Evolutionary conservation across 2,113 vertebrate genomes (phyloP), one percentile per base, ranked within the genome.

Genomic region (Corythaeola cristata): DNA sequence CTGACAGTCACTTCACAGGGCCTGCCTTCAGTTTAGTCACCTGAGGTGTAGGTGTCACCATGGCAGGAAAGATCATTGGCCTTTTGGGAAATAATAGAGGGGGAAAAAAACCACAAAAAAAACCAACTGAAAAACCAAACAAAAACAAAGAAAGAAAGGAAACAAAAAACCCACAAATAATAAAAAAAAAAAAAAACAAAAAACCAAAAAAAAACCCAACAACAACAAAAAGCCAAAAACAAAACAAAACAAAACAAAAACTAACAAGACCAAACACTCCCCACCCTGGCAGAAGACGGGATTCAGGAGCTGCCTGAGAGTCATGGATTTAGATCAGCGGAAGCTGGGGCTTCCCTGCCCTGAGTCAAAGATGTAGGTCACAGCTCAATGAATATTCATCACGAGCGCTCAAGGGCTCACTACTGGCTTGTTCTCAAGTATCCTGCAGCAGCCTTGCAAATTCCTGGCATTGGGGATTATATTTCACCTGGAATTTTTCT

Each of bases 261-360:
- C 41, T 5, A 10, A 44, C 41, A 44, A 13, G 14, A 1, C 32
- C 13, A 44, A 76, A 21, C 7, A 3, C 32, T 53, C 28, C 22
- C 5, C 20, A 6, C 37, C 12, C 12, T 53, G 21, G 52, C 7
- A 3, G 30, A 35, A 33, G 49, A 47, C 18, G 17, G 33, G 6
- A 16, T 55, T 86, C 30, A 35, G 66, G 44, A 58, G 44, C 28
- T 52, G 16, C 56, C 11, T 12, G 37, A 12, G 44, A 16, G 11
- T 39, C 1, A 2, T n/a, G 44, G 39, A 15, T 49, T 39, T 53
- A 12, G 8, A 23, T 37, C 22, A 35, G 28, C 56, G 1, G 0
- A 56, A 63, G 17, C 44, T 35, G 68, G 26, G 26, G 12, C 30
- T 55, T 82, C 45, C 11, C n/a, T 83, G 20, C 35, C 52, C 35